Evolutionary conservation across 2,797 vertebrate species (phyloP).

Genomic region (Urosaurus nigricauda): DNA sequence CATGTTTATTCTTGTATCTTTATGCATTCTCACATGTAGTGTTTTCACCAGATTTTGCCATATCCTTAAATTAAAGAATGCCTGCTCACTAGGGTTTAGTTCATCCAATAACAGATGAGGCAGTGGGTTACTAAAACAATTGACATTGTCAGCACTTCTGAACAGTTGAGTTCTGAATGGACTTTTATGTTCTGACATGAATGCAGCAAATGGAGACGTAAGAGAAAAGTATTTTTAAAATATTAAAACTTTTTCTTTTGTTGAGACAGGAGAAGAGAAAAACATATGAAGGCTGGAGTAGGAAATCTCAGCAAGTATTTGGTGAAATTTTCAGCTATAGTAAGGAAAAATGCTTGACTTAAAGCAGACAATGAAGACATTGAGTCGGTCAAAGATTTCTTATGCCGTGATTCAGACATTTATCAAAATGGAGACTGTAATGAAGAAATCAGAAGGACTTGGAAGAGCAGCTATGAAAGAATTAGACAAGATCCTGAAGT

Average conservation of each 20-base stretch:
- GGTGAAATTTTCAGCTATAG: neutral
- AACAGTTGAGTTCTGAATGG: neutral
- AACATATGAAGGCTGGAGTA: neutral
- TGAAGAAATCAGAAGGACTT: too few relatives aligned
- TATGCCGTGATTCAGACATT: too few relatives aligned
- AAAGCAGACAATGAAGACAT: too few relatives aligned
- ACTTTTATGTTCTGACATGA: neutral
- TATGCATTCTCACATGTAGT: too few relatives aligned
- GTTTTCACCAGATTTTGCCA: too few relatives aligned
- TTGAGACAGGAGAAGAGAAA: neutral
- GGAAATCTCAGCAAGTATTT: neutral
- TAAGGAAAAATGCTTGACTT: too few relatives aligned
- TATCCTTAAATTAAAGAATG: neutral
- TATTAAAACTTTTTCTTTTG: neutral
- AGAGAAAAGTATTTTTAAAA: neutral
- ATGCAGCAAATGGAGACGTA: neutral
- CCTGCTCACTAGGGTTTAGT: neutral
- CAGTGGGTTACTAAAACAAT: neutral
- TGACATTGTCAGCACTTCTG: neutral
- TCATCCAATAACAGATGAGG: neutral
- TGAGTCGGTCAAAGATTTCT: too few relatives aligned
- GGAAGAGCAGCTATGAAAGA: too few relatives aligned
- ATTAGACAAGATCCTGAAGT: too few relatives aligned
- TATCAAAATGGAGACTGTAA: too few relatives aligned
- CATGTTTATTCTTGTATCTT: too few relatives aligned